Percentiles rank a stretch among this genome's conserved stretches.
These are phyloP conservation scores for Cheilosia pagana DNA, from an alignment of 2,888 invertebrate genomes.

Conservation along the genomic window DNA sequence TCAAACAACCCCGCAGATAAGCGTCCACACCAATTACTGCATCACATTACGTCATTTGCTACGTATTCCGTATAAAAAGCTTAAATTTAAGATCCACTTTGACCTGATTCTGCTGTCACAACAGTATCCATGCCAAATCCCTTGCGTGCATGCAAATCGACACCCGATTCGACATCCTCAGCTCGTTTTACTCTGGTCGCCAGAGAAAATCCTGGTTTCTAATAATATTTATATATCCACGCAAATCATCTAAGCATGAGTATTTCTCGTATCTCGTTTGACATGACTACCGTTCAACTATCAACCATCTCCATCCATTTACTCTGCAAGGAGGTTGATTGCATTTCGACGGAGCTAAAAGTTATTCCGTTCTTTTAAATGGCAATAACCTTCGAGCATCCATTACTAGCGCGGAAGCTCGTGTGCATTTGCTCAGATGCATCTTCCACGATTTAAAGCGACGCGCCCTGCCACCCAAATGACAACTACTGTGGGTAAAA, in stretches of 20 bases:
- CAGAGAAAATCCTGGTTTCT: constrained; percentile 31
- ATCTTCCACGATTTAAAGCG: constrained; percentile 10
- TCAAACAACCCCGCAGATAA: neutral
- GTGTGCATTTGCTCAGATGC: constrained; percentile 53
- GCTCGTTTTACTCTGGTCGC: neutral
- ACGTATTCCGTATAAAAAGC: neutral
- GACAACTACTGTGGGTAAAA: constrained; percentile 15
- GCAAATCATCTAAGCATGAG: constrained; percentile 30
- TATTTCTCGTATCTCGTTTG: constrained; percentile 18
- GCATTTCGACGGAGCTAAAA: constrained; percentile 44
- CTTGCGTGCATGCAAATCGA: neutral
- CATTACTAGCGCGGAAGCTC: constrained; percentile 45
- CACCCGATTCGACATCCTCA: neutral
- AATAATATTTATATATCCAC: constrained; percentile 54
- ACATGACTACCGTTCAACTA: constrained; percentile 33
- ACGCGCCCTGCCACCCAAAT: neutral
- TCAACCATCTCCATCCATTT: constrained; percentile 4
- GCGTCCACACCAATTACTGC: neutral
- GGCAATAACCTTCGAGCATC: constrained; percentile 29
- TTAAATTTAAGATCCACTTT: neutral
- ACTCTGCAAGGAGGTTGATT: constrained; percentile 12
- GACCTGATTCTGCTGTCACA: neutral
- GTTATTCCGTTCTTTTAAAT: constrained; percentile 21
- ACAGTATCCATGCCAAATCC: constrained; percentile 4
- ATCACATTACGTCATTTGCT: neutral